Evolutionary conservation across 1,140 invertebrate species (phyloP).

Genomic region (Leguminivora glycinivorella): DNA sequence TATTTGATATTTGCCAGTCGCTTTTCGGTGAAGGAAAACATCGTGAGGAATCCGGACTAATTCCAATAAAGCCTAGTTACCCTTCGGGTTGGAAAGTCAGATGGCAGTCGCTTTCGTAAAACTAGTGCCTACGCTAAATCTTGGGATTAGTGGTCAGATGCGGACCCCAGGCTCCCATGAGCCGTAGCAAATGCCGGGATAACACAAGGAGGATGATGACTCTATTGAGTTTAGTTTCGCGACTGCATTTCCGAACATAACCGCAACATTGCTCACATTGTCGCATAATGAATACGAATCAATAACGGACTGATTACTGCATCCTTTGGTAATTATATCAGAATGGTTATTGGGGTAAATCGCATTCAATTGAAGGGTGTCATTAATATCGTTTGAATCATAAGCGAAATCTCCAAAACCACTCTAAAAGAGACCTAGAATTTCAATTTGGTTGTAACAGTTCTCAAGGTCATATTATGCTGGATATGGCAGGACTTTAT

Average conservation of each 20-base stretch:
- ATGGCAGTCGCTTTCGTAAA: too few species aligned
- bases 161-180: too few species aligned
- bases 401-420: neutral
- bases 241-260: neutral
- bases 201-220: too few species aligned
- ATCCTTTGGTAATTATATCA: slow-evolving; percentile 24
- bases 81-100: too few species aligned
- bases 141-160: too few species aligned
- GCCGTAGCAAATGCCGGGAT: too few species aligned
- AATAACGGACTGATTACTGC: slow-evolving; percentile 19
- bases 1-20: too few species aligned
- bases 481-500: neutral
- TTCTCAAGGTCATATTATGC: neutral
- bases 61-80: too few species aligned
- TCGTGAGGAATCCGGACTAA: too few species aligned
- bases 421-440: neutral
- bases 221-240: neutral
- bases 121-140: too few species aligned
- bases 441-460: neutral
- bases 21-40: too few species aligned
- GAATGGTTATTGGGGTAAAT: slow-evolving; percentile 17
- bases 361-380: slow-evolving; percentile 5
- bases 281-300: slow-evolving; percentile 22
- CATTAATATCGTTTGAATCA: neutral
- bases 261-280: neutral